Conservation (phyloP, 2,113 vertebrate species). For the Brachypodius melanocephalos region DNA sequence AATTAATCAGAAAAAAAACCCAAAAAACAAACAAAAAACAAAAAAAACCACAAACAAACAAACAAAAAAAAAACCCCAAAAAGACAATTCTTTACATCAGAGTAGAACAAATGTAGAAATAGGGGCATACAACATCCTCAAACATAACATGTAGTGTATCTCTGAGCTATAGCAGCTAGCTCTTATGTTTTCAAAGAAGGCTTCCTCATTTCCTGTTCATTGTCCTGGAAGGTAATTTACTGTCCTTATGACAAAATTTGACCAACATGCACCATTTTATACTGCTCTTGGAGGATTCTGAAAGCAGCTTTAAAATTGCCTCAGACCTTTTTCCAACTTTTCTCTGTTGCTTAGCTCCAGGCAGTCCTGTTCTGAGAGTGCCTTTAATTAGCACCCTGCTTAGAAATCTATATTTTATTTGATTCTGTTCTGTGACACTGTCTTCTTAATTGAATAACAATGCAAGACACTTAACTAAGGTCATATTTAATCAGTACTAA, state of each 20-base stretch:
- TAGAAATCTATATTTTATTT: neutral
- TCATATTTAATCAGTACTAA: neutral
- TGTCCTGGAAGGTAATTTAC: neutral
- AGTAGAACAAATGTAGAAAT: neutral
- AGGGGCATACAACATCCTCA: neutral
- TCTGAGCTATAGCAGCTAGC: neutral
- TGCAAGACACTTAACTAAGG: neutral
- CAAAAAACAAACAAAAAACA: neutral
- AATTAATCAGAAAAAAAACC: neutral
- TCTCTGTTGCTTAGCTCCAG: neutral
- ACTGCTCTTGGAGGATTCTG: neutral
- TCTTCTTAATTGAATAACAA: neutral
- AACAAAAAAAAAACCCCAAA: neutral
- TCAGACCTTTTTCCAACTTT: neutral
- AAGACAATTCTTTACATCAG: neutral
- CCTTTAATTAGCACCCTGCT: neutral
- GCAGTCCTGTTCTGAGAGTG: neutral
- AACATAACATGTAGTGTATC: neutral
- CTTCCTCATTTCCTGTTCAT: accelerated
- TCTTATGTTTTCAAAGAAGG: neutral
- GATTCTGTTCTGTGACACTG: neutral
- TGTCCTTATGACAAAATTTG: neutral
- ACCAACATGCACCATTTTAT: neutral
- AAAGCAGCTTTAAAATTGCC: neutral
- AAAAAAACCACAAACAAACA: too few species aligned